Evolutionary conservation across 30 jellyfish, hydroid and myxozoan species (phyloP).

Genomic region (Hydra vulgaris): DNA sequence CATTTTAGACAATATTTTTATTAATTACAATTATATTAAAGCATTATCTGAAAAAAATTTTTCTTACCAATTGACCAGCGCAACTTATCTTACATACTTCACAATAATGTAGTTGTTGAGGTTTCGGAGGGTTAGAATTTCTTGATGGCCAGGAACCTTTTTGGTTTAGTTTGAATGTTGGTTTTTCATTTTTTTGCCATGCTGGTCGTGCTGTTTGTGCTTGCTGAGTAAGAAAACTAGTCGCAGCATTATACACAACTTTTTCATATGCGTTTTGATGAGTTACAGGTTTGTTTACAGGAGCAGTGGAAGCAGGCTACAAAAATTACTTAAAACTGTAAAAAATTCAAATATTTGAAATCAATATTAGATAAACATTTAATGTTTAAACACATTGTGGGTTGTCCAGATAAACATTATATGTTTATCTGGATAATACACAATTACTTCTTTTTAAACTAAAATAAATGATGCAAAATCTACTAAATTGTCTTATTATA

Average conservation of each 20-base stretch:
- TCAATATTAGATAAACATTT: background rate
- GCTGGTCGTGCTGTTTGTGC: conserved; percentile 61
- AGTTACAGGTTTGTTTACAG: conserved; percentile 14
- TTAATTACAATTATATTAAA: background rate
- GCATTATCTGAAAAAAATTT: background rate
- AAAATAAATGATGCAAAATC: too few species aligned
- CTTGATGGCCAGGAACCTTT: conserved; percentile 27
- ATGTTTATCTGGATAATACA: too few species aligned
- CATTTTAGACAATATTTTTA: too few species aligned
- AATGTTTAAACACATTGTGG: background rate
- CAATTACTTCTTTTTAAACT: too few species aligned
- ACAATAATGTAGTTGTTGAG: conserved; percentile 91
- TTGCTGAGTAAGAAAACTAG: conserved; percentile 79
- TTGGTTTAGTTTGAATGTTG: conserved; percentile 60
- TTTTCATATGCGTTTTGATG: conserved; percentile 78
- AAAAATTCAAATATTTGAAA: background rate
- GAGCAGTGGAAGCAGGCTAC: conserved; percentile 23
- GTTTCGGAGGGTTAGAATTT: conserved; percentile 58
- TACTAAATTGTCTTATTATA: too few species aligned
- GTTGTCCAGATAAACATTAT: too few species aligned
- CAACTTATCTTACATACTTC: conserved; percentile 96
- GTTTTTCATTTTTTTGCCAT: conserved; percentile 84
- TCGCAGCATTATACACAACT: conserved; percentile 90
- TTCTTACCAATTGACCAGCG: conserved; percentile 89
- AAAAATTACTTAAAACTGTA: too few species aligned